A percentile compares a stretch with the other conserved stretches of the same genome.
phyloP scores from a whole-genome alignment of 1,140 invertebrate genomes.

The Copidosoma floridanum region DNA sequence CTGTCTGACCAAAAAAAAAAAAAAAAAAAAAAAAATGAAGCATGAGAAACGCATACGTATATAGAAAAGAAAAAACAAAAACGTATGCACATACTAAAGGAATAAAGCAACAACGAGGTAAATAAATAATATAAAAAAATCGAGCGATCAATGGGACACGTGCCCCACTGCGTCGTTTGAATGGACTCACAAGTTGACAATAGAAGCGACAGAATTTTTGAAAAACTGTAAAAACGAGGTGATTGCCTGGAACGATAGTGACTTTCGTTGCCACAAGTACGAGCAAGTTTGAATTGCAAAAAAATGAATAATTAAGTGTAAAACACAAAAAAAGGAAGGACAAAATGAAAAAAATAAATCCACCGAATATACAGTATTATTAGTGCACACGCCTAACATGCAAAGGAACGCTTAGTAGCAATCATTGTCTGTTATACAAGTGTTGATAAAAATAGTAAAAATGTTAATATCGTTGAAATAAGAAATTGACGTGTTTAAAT shows the following conservation, averaged over 20 bases:
- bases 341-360: no score
- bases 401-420: neutral
- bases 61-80: no score
- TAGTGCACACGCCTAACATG: neutral
- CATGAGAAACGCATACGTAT: no score
- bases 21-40: no score
- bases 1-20: no score
- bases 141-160: no score
- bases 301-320: neutral
- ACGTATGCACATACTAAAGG: no score
- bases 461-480: slow-evolving; percentile 3
- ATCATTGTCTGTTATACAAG: slow-evolving; percentile 10
- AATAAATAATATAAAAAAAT: neutral
- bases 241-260: neutral
- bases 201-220: slow-evolving; percentile 15
- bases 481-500: no score
- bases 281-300: neutral
- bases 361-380: slow-evolving; percentile 11
- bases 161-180: slow-evolving; percentile 15
- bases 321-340: neutral
- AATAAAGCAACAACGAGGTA: neutral
- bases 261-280: neutral
- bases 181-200: slow-evolving; percentile 32
- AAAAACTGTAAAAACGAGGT: neutral
- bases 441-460: neutral